Evolutionary conservation across 2,797 vertebrate species (phyloP).

Genomic region (Meriones psammophilus): DNA sequence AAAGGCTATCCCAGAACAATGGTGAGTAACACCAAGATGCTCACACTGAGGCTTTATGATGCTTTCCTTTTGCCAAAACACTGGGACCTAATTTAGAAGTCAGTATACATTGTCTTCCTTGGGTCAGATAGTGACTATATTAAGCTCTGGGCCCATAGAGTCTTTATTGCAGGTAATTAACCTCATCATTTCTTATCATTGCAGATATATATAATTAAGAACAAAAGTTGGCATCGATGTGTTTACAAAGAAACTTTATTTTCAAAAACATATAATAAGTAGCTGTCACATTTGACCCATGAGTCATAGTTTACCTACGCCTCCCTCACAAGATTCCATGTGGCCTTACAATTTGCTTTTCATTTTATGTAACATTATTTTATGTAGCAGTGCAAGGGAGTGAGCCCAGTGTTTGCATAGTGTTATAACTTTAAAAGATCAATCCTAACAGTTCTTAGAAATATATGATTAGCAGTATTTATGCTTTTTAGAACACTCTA

Average conservation of each 20-base stretch:
- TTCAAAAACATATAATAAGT: not conserved
- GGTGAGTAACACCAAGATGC: not conserved
- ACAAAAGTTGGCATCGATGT: not conserved
- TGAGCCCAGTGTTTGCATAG: not conserved
- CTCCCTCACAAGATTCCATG: not conserved
- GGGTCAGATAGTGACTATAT: not conserved
- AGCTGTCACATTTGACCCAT: not conserved
- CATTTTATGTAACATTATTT: not conserved
- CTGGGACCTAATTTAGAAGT: slow-evolving; percentile 10
- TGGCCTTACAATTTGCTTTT: not conserved
- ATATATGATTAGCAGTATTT: not conserved
- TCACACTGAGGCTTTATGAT: slow-evolving; percentile 23
- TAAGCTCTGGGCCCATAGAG: not conserved
- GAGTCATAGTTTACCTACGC: not conserved
- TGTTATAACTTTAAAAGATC: not conserved
- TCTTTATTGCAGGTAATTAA: not conserved
- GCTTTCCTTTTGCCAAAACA: slow-evolving; percentile 49
- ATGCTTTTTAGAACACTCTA: not conserved
- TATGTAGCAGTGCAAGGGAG: not conserved
- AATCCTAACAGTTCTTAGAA: slow-evolving; percentile 17
- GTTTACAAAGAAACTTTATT: slow-evolving; percentile 34
- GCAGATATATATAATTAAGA: not conserved
- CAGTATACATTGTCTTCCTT: slow-evolving; percentile 11
- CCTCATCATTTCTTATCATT: not conserved
- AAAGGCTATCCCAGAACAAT: not conserved